Percentiles rank a stretch among this genome's conserved stretches.
Conservation (phyloP, 2,113 vertebrate genomes). For the Rhegmatorhina hoffmannsi region DNA sequence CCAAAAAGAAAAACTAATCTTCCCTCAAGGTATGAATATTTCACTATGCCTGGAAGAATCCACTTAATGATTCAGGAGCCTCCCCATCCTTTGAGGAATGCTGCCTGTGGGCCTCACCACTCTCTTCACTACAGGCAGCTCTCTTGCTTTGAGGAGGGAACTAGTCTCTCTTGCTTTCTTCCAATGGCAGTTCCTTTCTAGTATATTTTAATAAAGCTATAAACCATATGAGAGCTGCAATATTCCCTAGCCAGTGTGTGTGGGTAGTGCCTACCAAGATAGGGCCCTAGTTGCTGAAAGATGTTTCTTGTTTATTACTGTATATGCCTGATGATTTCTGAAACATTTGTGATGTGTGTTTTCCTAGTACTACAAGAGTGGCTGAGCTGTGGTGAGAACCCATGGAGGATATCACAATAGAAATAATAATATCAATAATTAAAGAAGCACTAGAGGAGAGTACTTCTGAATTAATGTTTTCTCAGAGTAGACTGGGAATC, state of each 20-base stretch:
- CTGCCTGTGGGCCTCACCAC: not conserved
- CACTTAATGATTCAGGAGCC: not conserved
- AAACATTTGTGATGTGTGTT: not conserved
- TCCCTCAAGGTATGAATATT: conserved; percentile 17
- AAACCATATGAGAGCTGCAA: not conserved
- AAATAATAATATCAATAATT: conserved; percentile 14
- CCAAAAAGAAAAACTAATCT: not conserved
- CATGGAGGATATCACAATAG: not conserved
- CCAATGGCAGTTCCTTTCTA: conserved; percentile 8
- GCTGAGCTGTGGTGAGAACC: not conserved
- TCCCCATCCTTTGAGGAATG: conserved; percentile 8
- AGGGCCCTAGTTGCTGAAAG: fast-evolving
- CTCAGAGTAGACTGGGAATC: not conserved
- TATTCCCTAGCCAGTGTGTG: not conserved
- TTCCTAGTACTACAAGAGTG: not conserved
- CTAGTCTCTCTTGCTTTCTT: not conserved
- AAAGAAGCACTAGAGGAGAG: not conserved
- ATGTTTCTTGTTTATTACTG: not conserved
- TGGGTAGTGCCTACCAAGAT: not conserved
- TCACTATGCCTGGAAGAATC: conserved; percentile 7
- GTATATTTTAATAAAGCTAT: not conserved
- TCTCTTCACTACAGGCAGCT: not conserved
- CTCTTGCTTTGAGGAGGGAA: not conserved
- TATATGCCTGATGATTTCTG: not conserved
- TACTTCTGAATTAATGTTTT: not conserved